Percentiles rank a stretch among this genome's conserved stretches.
Conservation (phyloP, 2,797 vertebrate genomes). For the Ara ararauna region DNA sequence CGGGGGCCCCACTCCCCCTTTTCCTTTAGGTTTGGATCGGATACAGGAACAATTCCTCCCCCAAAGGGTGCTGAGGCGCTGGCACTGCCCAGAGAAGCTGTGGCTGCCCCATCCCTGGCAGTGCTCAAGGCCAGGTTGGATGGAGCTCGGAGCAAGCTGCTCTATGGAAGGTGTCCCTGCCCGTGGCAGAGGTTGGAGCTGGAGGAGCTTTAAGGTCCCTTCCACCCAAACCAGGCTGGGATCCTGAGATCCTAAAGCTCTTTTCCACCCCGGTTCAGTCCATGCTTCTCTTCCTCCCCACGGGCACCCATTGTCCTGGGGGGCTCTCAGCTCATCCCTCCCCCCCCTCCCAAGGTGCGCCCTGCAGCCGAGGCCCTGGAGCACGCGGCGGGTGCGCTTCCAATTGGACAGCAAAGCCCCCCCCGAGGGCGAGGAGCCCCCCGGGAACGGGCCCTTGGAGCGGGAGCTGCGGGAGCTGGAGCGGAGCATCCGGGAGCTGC, state of each 20-base stretch:
- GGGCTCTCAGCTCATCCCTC: accelerated
- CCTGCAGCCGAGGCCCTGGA: constrained; percentile 77
- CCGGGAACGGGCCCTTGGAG: constrained; percentile 7
- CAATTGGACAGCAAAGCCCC: constrained; percentile 29
- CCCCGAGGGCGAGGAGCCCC: constrained; percentile 60
- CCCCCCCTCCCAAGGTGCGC: constrained; percentile 51
- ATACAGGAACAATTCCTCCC: background rate
- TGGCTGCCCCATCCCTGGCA: too few species aligned
- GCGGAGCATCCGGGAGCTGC: constrained; percentile 81
- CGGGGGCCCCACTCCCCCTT: background rate
- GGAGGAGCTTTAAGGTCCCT: too few species aligned
- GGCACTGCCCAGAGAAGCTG: too few species aligned
- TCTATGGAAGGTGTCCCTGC: too few species aligned
- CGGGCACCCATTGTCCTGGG: accelerated
- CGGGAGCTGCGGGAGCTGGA: constrained; percentile 85
- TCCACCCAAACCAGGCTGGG: too few species aligned
- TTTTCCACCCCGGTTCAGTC: too few species aligned
- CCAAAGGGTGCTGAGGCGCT: background rate
- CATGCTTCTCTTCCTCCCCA: background rate
- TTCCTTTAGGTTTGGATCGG: background rate
- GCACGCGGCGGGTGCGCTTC: constrained; percentile 34
- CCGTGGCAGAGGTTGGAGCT: too few species aligned
- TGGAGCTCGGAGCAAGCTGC: too few species aligned
- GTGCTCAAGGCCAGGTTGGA: too few species aligned
- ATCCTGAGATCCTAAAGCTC: too few species aligned